Base-by-base conservation (phyloP, 2,888 invertebrate species). In the Pollenia amentaria region DNA sequence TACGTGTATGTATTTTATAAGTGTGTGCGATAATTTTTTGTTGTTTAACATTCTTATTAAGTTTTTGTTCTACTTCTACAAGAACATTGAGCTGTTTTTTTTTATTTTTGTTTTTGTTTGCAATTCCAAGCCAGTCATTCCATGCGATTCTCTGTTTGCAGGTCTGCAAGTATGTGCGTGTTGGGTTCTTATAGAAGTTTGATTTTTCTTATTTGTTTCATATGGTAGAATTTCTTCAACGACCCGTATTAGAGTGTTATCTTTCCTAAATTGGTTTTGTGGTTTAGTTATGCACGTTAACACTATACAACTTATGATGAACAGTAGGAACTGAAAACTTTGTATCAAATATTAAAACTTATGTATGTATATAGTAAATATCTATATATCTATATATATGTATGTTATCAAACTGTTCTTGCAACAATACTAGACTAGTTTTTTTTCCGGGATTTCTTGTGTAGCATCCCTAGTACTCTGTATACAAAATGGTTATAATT, bases 191-290 rank as follows among this genome's bases (percentile, higher is more conserved):
- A 53, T 53, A n/a, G 40, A 55, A 80, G 38, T 69, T 60, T 53
- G n/a, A 21, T 79, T 44, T 72, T 64, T 44, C 40, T 21, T 60
- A 57, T 14, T 69, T 44, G 38, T n/a, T 51, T 57, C 69, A 46
- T 64, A 38, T 75, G 46, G 60, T 7, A 42, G 38, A 60, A 21
- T 40, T 75, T 64, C 11, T 75, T 53, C 46, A 72, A 77, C 73
- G 62, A 78, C 88, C 88, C 88, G 88, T 85, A 88, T 89, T 85
- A 82, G 55, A 87, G 86, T 87, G 46, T 89, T 87, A 86, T 84
- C 85, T 88, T 89, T 87, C 87, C 80, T 42, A 82, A 86, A 85
- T 73, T 76, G 51, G 53, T 76, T 69, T 75, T 76, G 82, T 38
- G 75, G 64, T 77, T 72, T 77, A 44, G 18, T 44, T 60, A 38